Conservation (phyloP, 2,113 vertebrate species). For the Isurus oxyrinchus region DNA sequence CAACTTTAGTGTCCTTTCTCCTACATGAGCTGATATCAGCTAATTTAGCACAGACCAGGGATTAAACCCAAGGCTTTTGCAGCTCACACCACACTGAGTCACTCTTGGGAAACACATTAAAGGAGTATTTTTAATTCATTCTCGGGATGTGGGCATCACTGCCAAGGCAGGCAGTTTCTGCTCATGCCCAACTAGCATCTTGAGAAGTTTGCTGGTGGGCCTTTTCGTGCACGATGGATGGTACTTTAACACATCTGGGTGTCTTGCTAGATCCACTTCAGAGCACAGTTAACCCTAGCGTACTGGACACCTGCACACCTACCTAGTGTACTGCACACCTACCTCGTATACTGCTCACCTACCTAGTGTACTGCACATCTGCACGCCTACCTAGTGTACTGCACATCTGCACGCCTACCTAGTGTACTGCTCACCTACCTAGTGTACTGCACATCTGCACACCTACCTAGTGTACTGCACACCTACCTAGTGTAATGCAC, state of each 20-base stretch:
- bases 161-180: background rate
- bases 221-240: background rate
- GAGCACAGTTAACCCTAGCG: background rate
- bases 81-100: background rate
- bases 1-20: background rate
- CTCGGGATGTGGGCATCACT: background rate
- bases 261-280: background rate
- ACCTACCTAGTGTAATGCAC: background rate
- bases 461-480: slow-evolving; percentile 49
- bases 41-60: background rate
- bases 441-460: slow-evolving; percentile 43
- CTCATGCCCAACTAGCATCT: background rate
- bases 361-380: background rate
- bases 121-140: background rate
- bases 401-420: no score
- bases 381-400: slow-evolving; percentile 49
- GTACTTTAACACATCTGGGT: background rate
- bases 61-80: background rate
- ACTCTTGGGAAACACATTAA: background rate
- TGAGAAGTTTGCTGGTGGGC: background rate
- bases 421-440: slow-evolving; percentile 50
- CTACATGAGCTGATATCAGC: background rate
- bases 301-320: background rate
- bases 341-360: slow-evolving; percentile 52
- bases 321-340: slow-evolving; percentile 50